phyloP scores from a whole-genome alignment of 2,888 invertebrate genomes.

The Hirudinaria manillensis region DNA sequence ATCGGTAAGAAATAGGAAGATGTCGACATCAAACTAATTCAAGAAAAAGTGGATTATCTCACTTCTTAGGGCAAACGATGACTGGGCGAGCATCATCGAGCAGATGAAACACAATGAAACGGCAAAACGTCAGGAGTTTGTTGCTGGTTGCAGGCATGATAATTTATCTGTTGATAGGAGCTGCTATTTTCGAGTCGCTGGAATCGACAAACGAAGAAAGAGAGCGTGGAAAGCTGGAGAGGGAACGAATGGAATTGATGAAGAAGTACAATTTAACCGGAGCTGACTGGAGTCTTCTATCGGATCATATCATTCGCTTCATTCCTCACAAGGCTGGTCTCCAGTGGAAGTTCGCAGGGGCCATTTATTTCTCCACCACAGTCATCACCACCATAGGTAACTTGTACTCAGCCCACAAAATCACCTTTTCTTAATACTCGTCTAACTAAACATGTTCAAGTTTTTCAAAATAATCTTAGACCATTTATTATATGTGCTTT shows the following conservation, averaged over 20 bases:
- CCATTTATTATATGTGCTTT: no score
- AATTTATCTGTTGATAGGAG: conserved; percentile 95
- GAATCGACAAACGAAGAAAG: conserved; percentile 90
- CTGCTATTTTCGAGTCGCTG: conserved; percentile 94
- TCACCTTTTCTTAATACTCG: neutral
- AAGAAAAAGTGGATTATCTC: no score
- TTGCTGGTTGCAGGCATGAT: conserved; percentile 96
- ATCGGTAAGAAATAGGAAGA: no score
- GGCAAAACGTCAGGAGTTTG: conserved; percentile 94
- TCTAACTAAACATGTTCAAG: no score
- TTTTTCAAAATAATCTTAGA: no score
- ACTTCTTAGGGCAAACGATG: no score
- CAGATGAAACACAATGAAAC: conserved; percentile 66
- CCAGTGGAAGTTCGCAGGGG: conserved; percentile 99
- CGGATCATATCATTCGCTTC: conserved; percentile 88
- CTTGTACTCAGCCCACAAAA: conserved; percentile 33
- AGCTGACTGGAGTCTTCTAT: conserved; percentile 78
- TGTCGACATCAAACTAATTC: no score
- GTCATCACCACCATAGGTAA: conserved; percentile 92
- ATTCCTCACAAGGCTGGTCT: conserved; percentile 97
- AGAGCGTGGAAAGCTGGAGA: conserved; percentile 69
- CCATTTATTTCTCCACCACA: conserved; percentile 96
- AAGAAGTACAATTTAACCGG: conserved; percentile 83
- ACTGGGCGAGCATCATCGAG: no score
- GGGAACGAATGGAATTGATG: conserved; percentile 39